Conservation (phyloP, 2,113 vertebrate species). For the Microtus ochrogaster region DNA sequence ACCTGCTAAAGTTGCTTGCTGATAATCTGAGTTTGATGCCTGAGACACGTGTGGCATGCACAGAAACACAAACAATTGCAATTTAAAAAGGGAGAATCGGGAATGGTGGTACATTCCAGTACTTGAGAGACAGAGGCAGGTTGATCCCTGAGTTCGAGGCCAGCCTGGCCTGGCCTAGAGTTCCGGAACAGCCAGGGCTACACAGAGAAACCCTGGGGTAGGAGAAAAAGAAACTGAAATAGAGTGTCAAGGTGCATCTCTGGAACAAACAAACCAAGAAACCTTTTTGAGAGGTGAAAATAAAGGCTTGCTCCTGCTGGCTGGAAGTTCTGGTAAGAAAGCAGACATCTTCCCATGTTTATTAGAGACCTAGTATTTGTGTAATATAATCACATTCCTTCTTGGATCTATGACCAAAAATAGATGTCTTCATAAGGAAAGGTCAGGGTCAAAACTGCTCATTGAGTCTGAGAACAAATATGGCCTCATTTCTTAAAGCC, state of each 20-base stretch:
- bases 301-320: background rate
- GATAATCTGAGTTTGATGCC: background rate
- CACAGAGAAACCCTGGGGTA: background rate
- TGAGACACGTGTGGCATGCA: background rate
- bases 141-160: background rate
- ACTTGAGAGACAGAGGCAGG: background rate
- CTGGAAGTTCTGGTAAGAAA: background rate
- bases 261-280: background rate
- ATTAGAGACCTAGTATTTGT: background rate
- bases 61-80: background rate
- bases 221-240: background rate
- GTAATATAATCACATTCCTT: background rate
- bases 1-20: background rate
- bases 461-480: background rate
- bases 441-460: background rate
- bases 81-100: background rate
- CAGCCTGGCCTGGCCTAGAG: background rate
- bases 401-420: background rate
- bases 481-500: background rate
- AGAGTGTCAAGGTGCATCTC: too few relatives aligned
- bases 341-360: background rate
- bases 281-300: background rate
- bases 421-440: background rate
- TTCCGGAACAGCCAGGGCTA: background rate
- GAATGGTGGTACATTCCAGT: background rate